phyloP scores from a whole-genome alignment of 2,888 invertebrate genomes.

The Stictocephala bisonia region DNA sequence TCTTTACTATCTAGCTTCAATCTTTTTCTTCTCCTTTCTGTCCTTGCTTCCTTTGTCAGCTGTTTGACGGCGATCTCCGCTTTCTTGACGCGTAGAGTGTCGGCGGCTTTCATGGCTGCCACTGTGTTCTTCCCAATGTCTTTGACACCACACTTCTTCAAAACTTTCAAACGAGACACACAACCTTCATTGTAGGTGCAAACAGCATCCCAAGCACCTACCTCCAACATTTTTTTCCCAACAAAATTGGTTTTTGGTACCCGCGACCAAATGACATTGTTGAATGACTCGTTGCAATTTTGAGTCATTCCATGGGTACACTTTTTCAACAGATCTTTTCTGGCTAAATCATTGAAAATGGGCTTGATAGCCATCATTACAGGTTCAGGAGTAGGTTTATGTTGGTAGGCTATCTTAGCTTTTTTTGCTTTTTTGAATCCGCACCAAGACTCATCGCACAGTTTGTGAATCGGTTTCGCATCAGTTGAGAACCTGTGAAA shows the following conservation, averaged over 20 bases:
- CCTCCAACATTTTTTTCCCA: neutral
- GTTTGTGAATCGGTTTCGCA: neutral
- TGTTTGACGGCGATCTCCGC: neutral
- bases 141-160: neutral
- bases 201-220: neutral
- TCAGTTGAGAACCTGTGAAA: constrained; percentile 25
- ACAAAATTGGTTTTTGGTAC: neutral
- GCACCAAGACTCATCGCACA: neutral
- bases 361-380: no score
- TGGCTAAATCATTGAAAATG: neutral
- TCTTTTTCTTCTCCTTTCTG: neutral
- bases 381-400: neutral
- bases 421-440: neutral
- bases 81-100: neutral
- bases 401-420: neutral
- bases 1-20: neutral
- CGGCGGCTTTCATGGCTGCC: neutral
- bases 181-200: neutral
- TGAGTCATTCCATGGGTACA: neutral
- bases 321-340: neutral
- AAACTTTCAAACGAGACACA: neutral
- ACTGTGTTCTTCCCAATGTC: neutral
- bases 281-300: neutral
- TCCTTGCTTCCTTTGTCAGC: neutral
- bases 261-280: neutral